Evolutionary conservation across 2,888 invertebrate species (phyloP).

Genomic region (Pardosa pseudoannulata): DNA sequence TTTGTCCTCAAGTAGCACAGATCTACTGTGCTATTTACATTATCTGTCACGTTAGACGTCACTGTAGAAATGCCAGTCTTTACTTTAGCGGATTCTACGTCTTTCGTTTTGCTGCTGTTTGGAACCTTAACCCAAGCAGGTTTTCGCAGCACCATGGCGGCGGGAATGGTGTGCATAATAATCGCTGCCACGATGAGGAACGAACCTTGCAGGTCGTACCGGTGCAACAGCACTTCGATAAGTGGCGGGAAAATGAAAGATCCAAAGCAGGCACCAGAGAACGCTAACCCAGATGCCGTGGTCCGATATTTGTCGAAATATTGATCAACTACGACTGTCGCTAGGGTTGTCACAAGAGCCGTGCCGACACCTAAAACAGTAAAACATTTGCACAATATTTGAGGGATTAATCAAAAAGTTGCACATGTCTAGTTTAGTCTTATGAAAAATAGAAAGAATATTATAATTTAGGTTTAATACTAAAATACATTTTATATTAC

Average conservation of each 20-base stretch:
- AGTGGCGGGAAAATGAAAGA: conserved; percentile 72
- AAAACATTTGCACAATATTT: too few relatives aligned
- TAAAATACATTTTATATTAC: too few relatives aligned
- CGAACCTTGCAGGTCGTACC: conserved; percentile 58
- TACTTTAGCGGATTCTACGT: neutral
- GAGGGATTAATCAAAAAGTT: too few relatives aligned
- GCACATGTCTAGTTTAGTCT: too few relatives aligned
- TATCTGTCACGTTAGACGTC: neutral
- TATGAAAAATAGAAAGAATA: too few relatives aligned
- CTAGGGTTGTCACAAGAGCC: conserved; percentile 32
- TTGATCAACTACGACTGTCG: conserved; percentile 61
- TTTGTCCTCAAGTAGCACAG: neutral
- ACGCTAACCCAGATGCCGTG: conserved; percentile 71
- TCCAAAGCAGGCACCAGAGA: conserved; percentile 73
- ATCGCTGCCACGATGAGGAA: conserved; percentile 70
- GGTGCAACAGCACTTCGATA: conserved; percentile 44
- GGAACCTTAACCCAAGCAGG: conserved; percentile 33
- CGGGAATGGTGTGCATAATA: conserved; percentile 58
- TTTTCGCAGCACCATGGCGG: conserved; percentile 39
- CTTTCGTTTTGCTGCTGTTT: neutral
- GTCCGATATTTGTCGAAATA: conserved; percentile 72
- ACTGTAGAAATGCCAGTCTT: too few relatives aligned
- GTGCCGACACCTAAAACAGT: conserved; percentile 34
- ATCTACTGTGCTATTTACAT: neutral
- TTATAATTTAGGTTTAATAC: too few relatives aligned